Evolutionary conservation across 2,113 vertebrate genomes (phyloP), one percentile per base, ranked within the genome.

Genomic region (Otus sunia): DNA sequence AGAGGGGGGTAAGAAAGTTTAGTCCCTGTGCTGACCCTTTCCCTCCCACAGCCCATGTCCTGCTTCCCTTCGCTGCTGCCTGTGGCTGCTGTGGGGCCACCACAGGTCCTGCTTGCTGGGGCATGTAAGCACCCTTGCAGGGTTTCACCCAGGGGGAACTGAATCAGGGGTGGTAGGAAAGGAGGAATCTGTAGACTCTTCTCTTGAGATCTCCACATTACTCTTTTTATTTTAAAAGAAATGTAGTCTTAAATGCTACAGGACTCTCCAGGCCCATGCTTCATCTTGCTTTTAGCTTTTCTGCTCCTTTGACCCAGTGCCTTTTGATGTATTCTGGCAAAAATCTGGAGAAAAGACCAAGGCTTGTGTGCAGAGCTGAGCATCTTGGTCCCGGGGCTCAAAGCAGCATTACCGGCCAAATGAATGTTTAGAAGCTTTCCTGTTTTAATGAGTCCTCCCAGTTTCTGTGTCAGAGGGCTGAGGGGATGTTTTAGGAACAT

Each of bases 401-500:
- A 69, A 76, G 74, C 50, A 76, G 37, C 53, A 56, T 66, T 73
- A 41, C 26, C 39, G 59, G 18, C 37, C 1, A 2, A 85, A 32
- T 9, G 26, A 66, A 36, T 79, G 60, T 82, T 82, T 63, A 64
- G 74, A 15, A 6, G 82, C 23, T 77, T 94, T 67, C 50, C 21
- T 1, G 4, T 90, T 91, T 93, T 69, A 69, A 41, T 74, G 37
- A 95, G 41, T 45, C 43, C 47, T 94, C 41, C 27, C 23, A 69
- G 62, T 80, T 94, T 79, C 26, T 79, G 55, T 86, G 84, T 94
- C 81, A 88, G 75, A 94, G 71, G 66, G 78, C 59, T 80, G 63
- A 90, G 69, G 34, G 36, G 45, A 80, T 92, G 92, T 90, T 96
- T 95, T 63, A 67, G 76, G 88, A 87, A 88, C 84, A 85, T 32